Evolutionary conservation across 2,113 vertebrate species (phyloP).

Genomic region (Burhinus bistriatus): DNA sequence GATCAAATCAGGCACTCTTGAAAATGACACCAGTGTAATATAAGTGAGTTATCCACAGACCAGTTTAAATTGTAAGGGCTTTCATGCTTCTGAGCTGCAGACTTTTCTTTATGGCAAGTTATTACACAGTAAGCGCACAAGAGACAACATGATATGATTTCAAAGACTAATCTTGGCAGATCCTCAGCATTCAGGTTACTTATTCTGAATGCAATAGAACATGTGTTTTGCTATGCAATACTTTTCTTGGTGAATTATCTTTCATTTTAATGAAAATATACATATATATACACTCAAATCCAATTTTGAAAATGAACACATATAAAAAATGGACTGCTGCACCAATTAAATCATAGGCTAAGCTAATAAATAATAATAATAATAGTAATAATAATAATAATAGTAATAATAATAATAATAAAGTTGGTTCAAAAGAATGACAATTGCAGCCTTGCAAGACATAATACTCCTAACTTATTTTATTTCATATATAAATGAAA

Average conservation of each 20-base stretch:
- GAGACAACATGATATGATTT: slow-evolving; percentile 23
- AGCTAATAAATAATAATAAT: background rate
- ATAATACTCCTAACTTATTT: background rate
- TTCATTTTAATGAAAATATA: background rate
- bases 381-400: too few relatives aligned
- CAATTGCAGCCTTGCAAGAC: background rate
- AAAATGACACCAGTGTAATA: slow-evolving; percentile 44
- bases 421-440: background rate
- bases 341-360: background rate
- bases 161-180: slow-evolving; percentile 28
- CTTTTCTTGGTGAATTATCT: background rate
- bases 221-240: background rate
- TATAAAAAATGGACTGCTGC: background rate
- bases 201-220: background rate
- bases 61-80: slow-evolving; percentile 16
- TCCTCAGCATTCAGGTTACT: slow-evolving; percentile 28
- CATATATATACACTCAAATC: background rate
- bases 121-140: slow-evolving; percentile 36
- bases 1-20: slow-evolving; percentile 13
- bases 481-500: background rate
- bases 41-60: slow-evolving; percentile 7
- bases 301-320: background rate
- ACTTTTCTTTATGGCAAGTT: slow-evolving; percentile 48
- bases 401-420: too few relatives aligned
- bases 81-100: slow-evolving; percentile 13